Evolutionary conservation across 2,888 invertebrate genomes (phyloP).

Genomic region (Polylopha cassiicola): DNA sequence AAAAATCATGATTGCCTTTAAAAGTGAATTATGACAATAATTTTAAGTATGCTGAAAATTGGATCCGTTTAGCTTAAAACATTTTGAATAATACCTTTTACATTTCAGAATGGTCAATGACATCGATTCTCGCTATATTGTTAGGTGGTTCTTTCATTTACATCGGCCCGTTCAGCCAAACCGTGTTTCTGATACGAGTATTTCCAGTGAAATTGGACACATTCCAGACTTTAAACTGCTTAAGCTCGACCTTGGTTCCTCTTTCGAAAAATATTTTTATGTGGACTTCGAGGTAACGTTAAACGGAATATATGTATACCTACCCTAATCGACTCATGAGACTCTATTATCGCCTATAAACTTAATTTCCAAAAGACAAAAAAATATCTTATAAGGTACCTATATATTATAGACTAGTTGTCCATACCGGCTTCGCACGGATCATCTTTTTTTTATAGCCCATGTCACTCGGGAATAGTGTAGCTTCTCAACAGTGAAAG

Average conservation of each 20-base stretch:
- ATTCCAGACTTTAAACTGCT: constrained; percentile 48
- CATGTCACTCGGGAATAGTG: too few species aligned
- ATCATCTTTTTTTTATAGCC: too few species aligned
- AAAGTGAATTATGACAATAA: too few species aligned
- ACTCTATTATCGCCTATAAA: not conserved
- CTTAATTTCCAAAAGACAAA: too few species aligned
- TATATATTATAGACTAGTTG: too few species aligned
- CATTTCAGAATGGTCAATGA: constrained; percentile 7
- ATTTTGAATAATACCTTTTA: not conserved
- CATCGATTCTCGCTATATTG: constrained; percentile 25
- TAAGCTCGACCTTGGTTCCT: constrained; percentile 47
- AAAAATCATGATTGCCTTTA: too few species aligned
- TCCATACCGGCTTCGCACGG: too few species aligned
- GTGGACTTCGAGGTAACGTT: constrained; percentile 45
- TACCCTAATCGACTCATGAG: not conserved
- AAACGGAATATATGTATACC: not conserved
- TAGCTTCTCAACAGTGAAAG: too few species aligned
- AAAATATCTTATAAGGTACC: too few species aligned
- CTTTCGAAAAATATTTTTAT: constrained; percentile 50
- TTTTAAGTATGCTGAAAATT: not conserved
- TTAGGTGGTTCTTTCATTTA: constrained; percentile 43
- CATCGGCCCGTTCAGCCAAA: constrained; percentile 46
- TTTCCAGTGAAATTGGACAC: constrained; percentile 43
- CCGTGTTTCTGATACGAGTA: constrained; percentile 40
- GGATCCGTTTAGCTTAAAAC: not conserved